phyloP scores from a whole-genome alignment of 2,797 vertebrate species.

The Poeciliopsis turneri region DNA sequence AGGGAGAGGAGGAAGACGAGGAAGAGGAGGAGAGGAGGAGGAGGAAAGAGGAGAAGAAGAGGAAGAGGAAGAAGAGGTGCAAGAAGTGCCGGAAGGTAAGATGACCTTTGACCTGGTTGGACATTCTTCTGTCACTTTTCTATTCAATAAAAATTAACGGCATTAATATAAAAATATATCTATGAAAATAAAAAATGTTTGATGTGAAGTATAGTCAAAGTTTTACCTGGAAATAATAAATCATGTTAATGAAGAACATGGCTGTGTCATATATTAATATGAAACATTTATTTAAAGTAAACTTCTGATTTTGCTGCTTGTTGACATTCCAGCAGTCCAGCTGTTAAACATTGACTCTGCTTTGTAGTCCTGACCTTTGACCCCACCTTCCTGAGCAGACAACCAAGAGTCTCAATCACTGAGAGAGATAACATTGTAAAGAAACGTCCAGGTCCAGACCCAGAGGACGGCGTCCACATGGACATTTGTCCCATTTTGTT shows the following conservation, averaged over 20 bases:
- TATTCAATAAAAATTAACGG: not conserved
- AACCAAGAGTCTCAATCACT: not conserved
- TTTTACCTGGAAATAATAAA: not conserved
- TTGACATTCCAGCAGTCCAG: not conserved
- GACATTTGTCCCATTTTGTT: not conserved
- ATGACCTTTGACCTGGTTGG: slow-evolving; percentile 24
- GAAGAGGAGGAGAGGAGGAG: slow-evolving; percentile 38
- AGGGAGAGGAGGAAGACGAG: slow-evolving; percentile 48
- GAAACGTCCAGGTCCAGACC: not conserved
- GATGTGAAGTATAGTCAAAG: not conserved
- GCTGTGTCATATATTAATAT: not conserved
- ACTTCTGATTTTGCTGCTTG: not conserved
- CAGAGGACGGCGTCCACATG: not conserved
- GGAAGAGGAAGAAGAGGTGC: slow-evolving; percentile 55
- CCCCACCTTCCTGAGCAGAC: not conserved
- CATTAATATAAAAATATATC: not conserved
- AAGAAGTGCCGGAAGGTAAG: slow-evolving; percentile 73
- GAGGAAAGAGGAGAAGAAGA: slow-evolving; percentile 49
- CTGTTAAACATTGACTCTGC: slow-evolving; percentile 23
- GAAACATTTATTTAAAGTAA: not conserved
- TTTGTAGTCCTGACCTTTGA: slow-evolving; percentile 21
- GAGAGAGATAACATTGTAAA: not conserved
- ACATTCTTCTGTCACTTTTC: not conserved
- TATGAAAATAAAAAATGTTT: not conserved
- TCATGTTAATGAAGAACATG: not conserved